These are phyloP conservation scores for Drosophila mercatorum DNA, from an alignment of 2,888 invertebrate species.

Conservation along the genomic window DNA sequence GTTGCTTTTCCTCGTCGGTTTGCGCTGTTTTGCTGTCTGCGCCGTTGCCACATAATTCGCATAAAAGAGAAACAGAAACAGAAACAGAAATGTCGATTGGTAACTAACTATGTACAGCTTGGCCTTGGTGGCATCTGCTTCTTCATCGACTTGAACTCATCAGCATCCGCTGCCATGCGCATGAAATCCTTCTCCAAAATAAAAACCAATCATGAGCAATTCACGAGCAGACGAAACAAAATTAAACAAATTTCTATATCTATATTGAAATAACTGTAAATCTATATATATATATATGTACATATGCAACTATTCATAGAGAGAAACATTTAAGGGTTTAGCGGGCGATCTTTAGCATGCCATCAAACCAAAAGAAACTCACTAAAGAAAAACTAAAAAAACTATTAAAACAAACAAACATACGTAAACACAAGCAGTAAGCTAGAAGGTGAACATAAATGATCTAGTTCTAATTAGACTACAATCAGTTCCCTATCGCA, in stretches of 20 bases:
- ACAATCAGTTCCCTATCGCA: slow-evolving; percentile 18
- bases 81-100: slow-evolving; percentile 20
- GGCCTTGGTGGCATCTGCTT: slow-evolving; percentile 1
- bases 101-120: slow-evolving; percentile 10
- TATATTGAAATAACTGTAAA: not conserved
- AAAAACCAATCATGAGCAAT: slow-evolving; percentile 26
- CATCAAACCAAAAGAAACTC: not conserved
- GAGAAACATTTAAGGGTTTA: not conserved
- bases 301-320: slow-evolving; percentile 5
- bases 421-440: slow-evolving; percentile 11
- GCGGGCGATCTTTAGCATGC: slow-evolving; percentile 22
- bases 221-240: slow-evolving; percentile 11
- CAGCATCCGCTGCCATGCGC: slow-evolving; percentile 27
- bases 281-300: not conserved
- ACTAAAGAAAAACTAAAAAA: not conserved
- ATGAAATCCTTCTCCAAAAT: slow-evolving; percentile 18
- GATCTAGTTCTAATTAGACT: slow-evolving; percentile 9
- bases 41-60: slow-evolving; percentile 8
- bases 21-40: slow-evolving; percentile 85
- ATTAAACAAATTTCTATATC: not conserved
- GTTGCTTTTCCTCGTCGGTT: slow-evolving; percentile 85
- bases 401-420: not conserved
- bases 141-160: slow-evolving; percentile 11
- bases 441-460: not conserved
- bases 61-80: slow-evolving; percentile 28